Evolutionary conservation across 2,113 vertebrate genomes (phyloP).

Genomic region (Hemicordylus capensis): DNA sequence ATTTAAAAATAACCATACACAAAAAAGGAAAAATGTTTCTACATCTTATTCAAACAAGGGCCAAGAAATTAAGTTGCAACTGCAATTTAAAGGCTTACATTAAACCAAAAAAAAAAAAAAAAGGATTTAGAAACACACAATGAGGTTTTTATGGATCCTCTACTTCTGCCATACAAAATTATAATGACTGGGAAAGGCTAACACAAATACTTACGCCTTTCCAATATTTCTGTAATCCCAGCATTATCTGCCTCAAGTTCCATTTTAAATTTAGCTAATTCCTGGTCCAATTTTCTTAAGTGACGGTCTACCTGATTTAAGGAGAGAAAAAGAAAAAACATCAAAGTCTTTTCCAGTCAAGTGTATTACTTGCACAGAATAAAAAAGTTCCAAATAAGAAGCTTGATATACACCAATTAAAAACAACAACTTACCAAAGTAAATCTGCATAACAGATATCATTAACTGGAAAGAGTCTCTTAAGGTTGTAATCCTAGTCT

Average conservation of each 20-base stretch:
- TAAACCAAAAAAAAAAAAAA: too few species aligned
- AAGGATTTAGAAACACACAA: neutral
- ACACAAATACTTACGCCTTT: conserved; percentile 87
- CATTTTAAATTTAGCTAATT: conserved; percentile 99
- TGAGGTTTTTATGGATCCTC: neutral
- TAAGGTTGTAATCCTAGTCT: too few species aligned
- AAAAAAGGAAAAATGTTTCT: neutral
- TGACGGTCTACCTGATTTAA: conserved; percentile 94
- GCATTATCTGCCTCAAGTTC: conserved; percentile 99
- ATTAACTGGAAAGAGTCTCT: too few species aligned
- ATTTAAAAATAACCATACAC: neutral
- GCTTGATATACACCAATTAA: neutral
- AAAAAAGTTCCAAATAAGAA: neutral
- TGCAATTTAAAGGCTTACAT: neutral
- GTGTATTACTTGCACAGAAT: neutral
- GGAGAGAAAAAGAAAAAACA: conserved; percentile 58
- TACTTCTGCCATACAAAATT: neutral
- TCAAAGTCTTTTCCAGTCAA: conserved; percentile 2
- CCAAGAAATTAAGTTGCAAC: too few species aligned
- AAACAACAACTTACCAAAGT: neutral
- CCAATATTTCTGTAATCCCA: conserved; percentile 97
- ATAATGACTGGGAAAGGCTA: neutral
- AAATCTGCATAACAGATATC: neutral
- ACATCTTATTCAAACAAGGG: neutral
- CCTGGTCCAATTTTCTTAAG: conserved; percentile 96